A percentile compares a stretch with the other conserved stretches of the same genome.
phyloP scores from a whole-genome alignment of 1,140 invertebrate species.

The Cephus cinctus region DNA sequence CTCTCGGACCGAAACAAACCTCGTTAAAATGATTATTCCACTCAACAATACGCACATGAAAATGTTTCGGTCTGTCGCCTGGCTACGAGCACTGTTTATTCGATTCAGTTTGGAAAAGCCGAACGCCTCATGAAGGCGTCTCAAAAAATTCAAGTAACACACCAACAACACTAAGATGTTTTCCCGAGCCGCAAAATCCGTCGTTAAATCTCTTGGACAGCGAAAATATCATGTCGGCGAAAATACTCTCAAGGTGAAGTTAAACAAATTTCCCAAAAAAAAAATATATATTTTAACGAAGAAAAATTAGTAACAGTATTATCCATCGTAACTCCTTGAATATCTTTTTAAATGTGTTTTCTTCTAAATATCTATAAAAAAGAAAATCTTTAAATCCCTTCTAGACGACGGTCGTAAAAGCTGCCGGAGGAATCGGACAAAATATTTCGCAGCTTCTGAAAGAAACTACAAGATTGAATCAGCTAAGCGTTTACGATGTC shows the following conservation, averaged over 20 bases:
- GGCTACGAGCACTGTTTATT: too few relatives aligned
- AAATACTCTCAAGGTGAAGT: constrained; percentile 28
- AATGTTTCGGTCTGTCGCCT: too few relatives aligned
- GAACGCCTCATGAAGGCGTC: constrained; percentile 21
- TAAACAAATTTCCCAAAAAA: neutral
- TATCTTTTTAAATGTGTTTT: too few relatives aligned
- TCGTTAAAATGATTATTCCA: too few relatives aligned
- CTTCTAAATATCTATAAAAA: too few relatives aligned
- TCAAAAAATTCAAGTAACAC: constrained; percentile 31
- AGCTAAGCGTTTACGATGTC: too few relatives aligned
- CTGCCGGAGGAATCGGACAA: constrained; percentile 12
- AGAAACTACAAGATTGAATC: too few relatives aligned
- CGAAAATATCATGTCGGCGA: constrained; percentile 16
- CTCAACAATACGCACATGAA: too few relatives aligned
- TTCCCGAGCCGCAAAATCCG: constrained; percentile 37
- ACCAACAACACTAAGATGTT: constrained; percentile 27
- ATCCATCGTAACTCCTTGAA: too few relatives aligned
- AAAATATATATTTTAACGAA: neutral
- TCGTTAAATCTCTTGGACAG: constrained; percentile 28
- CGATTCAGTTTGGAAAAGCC: constrained; percentile 29
- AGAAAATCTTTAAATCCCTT: too few relatives aligned
- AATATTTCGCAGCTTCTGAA: constrained; percentile 12
- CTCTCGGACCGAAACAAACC: too few relatives aligned
- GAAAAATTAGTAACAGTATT: too few relatives aligned
- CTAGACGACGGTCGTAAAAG: constrained; percentile 8